Conservation (phyloP, 2,113 vertebrate genomes). For the Tichodroma muraria region DNA sequence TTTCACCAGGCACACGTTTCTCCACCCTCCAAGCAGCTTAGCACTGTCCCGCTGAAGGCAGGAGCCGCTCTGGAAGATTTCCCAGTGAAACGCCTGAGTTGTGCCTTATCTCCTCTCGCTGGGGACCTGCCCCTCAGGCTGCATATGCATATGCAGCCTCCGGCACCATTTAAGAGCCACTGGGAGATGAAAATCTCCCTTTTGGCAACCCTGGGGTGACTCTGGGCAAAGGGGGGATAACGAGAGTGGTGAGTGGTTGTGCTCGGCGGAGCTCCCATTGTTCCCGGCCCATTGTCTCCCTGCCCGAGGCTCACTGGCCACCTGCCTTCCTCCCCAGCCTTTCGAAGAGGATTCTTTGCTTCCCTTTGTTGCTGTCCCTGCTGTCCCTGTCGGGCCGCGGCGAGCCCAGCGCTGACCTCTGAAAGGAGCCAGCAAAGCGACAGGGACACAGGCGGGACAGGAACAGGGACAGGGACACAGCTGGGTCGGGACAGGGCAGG, state of each 20-base stretch:
- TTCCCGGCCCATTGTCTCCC: background rate
- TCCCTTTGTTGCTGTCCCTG: background rate
- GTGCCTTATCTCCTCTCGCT: background rate
- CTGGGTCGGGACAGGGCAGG: background rate
- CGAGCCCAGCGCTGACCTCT: background rate
- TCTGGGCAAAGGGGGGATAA: background rate
- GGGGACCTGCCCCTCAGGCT: background rate
- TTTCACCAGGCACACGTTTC: background rate
- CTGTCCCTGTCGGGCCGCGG: too few relatives aligned
- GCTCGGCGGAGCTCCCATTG: background rate
- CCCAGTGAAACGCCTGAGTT: background rate
- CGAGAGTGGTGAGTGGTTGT: background rate
- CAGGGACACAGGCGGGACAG: background rate
- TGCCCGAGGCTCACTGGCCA: background rate
- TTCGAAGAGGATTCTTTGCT: background rate
- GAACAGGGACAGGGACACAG: background rate
- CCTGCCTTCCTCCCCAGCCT: background rate
- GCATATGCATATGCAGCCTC: accelerated
- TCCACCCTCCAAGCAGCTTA: background rate
- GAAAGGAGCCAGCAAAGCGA: background rate
- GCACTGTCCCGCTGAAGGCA: background rate
- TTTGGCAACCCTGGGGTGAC: background rate
- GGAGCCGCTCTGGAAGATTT: background rate
- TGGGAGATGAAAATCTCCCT: background rate
- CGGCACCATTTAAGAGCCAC: background rate